Base-by-base conservation (phyloP, 2,113 vertebrate genomes). In the Phodopus roborovskii region DNA sequence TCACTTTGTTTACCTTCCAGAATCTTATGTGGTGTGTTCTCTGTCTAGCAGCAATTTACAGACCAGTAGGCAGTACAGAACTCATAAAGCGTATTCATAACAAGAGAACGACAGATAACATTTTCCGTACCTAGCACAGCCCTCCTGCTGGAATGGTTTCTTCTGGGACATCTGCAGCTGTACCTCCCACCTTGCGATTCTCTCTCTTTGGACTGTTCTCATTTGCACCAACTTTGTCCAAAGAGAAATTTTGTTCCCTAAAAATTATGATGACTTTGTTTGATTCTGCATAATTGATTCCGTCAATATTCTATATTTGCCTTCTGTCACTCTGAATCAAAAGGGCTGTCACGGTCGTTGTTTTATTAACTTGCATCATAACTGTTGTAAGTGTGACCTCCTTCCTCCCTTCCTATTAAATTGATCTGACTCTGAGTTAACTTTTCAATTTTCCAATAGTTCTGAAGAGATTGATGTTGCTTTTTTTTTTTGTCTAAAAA, bases 401-500 rank as follows among this genome's bases (percentile, higher is more conserved):
- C 81, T 86, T 5, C 8, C 50, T 77, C 11, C 0, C 70, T 64
- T 77, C 36, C 39, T 64, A 28, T 20, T 33, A 64, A 62, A 39
- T 4, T 42, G 79, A 56, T 30, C n/a, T 42, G 16, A 11, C 75
- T 94, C 94, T 62, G 88, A 88, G 70, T 62, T 62, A 90, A 82
- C 78, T 75, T 56, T 84, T 91, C 94, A 62, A 24, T 66, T 58
- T 75, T 11, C 30, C 48, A 56, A 28, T 39, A 50, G 6, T 33
- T 48, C 68, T 88, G 79, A 70, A 92, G 64, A 42, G 22, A 70
- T 33, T 64, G 17, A 42, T 53, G 50, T 16, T 62, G 17, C 36
- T 92, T 85, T 36, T 86, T 73, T 62, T 10, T 84, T 93, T 48
- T 88, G 58, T 70, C 74, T 7, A 39, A 22, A 89, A 78, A 33